These are phyloP conservation scores for Rhingia rostrata DNA, from an alignment of 2,888 invertebrate genomes.

Conservation along the genomic window DNA sequence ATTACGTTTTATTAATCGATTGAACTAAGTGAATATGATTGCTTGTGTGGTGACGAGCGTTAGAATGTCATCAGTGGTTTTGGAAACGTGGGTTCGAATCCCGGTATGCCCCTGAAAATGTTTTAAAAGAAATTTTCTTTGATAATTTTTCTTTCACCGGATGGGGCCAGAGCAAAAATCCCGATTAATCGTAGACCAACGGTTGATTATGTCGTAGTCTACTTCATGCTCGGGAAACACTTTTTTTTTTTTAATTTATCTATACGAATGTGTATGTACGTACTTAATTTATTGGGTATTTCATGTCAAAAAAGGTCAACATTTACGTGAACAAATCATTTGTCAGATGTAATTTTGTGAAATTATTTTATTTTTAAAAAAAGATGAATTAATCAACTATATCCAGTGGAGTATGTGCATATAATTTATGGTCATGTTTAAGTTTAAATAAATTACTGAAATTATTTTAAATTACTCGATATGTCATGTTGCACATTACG, in stretches of 20 bases:
- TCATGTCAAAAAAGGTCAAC: not conserved
- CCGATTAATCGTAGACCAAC: conserved; percentile 81
- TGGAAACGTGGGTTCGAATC: conserved; percentile 50
- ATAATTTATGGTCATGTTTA: not conserved
- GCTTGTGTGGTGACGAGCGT: conserved; percentile 27
- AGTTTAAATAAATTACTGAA: conserved; percentile 9
- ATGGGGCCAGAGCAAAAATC: conserved; percentile 79
- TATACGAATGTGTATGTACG: too few relatives aligned
- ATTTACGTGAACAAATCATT: too few relatives aligned
- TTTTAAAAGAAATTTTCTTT: conserved; percentile 8
- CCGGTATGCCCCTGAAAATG: conserved; percentile 59
- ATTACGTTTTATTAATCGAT: not conserved
- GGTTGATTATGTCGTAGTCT: conserved; percentile 78
- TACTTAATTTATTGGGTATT: too few relatives aligned
- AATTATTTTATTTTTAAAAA: too few relatives aligned
- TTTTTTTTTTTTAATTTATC: conserved; percentile 34
- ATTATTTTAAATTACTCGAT: conserved; percentile 14
- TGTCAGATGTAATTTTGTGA: too few relatives aligned
- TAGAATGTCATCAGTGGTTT: not conserved
- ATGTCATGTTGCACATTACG: not conserved
- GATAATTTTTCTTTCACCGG: conserved; percentile 73
- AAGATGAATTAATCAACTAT: too few relatives aligned
- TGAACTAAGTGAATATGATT: not conserved
- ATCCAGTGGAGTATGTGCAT: not conserved
- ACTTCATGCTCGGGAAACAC: conserved; percentile 81